Conservation (phyloP, 2,113 vertebrate species). For the Prietella phreatophila region DNA sequence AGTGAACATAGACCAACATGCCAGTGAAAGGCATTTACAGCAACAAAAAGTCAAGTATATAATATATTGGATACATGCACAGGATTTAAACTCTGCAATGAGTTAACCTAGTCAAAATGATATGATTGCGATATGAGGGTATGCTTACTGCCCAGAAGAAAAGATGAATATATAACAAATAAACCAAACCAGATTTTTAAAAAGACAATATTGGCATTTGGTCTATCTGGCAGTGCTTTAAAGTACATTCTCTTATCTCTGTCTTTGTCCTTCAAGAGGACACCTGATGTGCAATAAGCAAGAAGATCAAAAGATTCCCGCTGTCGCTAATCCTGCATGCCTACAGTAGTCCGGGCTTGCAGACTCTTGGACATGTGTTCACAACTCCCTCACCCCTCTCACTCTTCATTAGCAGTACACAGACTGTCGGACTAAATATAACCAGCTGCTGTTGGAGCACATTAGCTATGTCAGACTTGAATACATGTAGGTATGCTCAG, state of each 20-base stretch:
- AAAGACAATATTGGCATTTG: not conserved
- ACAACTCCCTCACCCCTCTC: slow-evolving; percentile 36
- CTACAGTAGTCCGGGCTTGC: not conserved
- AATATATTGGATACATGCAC: not conserved
- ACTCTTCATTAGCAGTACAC: slow-evolving; percentile 70
- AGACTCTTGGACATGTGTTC: not conserved
- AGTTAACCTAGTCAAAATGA: not conserved
- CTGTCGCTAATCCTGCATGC: slow-evolving; percentile 29
- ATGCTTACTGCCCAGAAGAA: not conserved
- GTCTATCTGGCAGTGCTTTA: not conserved
- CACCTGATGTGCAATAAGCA: slow-evolving; percentile 32
- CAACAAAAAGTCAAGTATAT: not conserved
- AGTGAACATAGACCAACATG: not conserved
- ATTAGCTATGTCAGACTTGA: slow-evolving; percentile 62
- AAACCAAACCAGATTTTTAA: not conserved
- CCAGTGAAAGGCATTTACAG: no score
- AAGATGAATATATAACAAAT: not conserved
- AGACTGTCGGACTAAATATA: slow-evolving; percentile 75
- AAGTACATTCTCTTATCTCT: not conserved
- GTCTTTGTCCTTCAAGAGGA: slow-evolving; percentile 31
- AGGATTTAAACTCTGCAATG: not conserved
- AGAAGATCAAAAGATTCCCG: slow-evolving; percentile 44
- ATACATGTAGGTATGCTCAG: slow-evolving; percentile 50
- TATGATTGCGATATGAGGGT: not conserved
- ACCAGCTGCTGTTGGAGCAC: slow-evolving; percentile 58